Percentiles rank a stretch among this genome's conserved stretches.
phyloP scores from a whole-genome alignment of 2,888 invertebrate species.

The Anodontia alba region DNA sequence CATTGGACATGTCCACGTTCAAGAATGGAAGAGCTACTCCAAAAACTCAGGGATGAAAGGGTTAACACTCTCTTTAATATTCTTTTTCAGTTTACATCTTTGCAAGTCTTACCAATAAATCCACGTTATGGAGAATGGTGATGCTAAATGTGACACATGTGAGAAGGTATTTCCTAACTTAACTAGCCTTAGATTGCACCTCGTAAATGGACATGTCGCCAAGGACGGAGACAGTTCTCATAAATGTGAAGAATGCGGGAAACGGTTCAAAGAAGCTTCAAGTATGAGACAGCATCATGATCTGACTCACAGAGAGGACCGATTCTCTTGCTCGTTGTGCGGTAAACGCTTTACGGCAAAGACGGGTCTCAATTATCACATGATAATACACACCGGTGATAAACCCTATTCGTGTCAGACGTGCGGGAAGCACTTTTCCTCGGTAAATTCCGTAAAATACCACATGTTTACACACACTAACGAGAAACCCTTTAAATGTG shows the following conservation, averaged over 20 bases:
- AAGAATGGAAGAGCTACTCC: no score
- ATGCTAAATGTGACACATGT: not conserved
- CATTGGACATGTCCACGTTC: no score
- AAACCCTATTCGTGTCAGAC: not conserved
- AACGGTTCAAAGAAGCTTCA: not conserved
- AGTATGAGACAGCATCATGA: not conserved
- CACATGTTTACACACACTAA: constrained; percentile 13
- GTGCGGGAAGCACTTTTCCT: not conserved
- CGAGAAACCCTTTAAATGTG: constrained; percentile 4
- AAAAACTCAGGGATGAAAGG: no score
- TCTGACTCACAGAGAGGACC: not conserved
- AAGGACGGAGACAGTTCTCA: not conserved
- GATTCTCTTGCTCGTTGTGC: constrained; percentile 2
- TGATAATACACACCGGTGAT: not conserved
- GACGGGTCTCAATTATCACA: not conserved
- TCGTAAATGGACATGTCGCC: not conserved
- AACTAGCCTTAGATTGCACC: not conserved
- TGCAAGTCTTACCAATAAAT: no score
- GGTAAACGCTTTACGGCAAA: not conserved
- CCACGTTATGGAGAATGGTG: not conserved
- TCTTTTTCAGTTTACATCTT: no score
- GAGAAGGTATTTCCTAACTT: not conserved
- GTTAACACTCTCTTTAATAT: no score
- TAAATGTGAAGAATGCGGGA: not conserved
- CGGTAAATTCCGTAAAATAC: not conserved